These are phyloP conservation scores for Quiscalus mexicanus DNA, from an alignment of 2,113 vertebrate genomes.

Conservation along the genomic window DNA sequence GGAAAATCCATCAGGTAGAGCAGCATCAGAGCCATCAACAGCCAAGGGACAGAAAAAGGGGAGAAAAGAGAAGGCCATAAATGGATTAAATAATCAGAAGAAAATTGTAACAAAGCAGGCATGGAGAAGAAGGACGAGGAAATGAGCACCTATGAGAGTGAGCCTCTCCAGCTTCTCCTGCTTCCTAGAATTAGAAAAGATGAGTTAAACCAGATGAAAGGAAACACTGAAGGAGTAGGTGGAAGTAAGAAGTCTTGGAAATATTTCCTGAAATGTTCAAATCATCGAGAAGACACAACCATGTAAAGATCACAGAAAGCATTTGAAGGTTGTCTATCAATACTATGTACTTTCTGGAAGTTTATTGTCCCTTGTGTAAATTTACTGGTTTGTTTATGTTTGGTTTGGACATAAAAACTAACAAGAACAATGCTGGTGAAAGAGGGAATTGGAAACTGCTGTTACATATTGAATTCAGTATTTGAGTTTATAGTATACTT, in stretches of 20 bases:
- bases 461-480: neutral
- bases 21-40: neutral
- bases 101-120: neutral
- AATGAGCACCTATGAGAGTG: accelerated
- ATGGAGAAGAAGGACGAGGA: neutral
- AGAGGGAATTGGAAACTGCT: neutral
- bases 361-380: neutral
- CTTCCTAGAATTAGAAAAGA: neutral
- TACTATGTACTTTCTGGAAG: neutral
- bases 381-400: neutral
- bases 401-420: neutral
- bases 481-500: neutral
- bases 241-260: neutral
- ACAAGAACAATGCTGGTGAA: neutral
- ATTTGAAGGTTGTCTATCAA: neutral
- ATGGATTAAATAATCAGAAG: neutral
- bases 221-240: neutral
- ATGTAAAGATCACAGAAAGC: neutral
- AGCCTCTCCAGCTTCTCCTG: neutral
- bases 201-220: neutral
- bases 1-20: neutral
- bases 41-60: accelerated
- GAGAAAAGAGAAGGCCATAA: neutral
- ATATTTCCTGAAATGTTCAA: neutral
- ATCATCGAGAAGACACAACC: neutral